Base-by-base conservation (phyloP, 2,888 invertebrate genomes). In the Sminthurinus aureus region DNA sequence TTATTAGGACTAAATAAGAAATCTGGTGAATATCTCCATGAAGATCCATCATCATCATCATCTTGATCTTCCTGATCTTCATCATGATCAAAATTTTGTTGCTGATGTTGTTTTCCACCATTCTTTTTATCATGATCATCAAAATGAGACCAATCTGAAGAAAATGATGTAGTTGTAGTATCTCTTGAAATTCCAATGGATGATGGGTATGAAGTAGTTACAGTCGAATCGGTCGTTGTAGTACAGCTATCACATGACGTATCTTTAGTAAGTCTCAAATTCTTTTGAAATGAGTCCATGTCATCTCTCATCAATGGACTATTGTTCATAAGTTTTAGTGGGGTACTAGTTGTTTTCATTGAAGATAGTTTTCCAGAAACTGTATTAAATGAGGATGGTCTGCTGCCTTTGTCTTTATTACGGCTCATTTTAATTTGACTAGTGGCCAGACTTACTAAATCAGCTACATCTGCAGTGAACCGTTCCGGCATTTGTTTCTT, bases 11-110 rank as follows among this genome's bases (percentile, higher is more conserved):
- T 66, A 64, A 79, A 78, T 73, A 73, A 58, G 74, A 66, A 69
- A 52, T 52, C 67, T 20, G 24, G 79, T 13, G 84, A 84, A 58
- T 86, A 85, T 80, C 84, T 84, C 85, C 85, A 86, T 15, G 86
- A 85, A 26, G 84, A 84, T 22, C 75, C 77, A n/a, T 51, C 78
- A 77, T 85, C 91, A 84, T 90, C 91, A 82, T 91, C 91, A 50
- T 90, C 90, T 26, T 89, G 89, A 67, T 90, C 91, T 89, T 90
- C 20, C 89, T 91, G 87, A 88, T 89, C 20, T 86, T 66, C 58
- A 52, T 85, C 85, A 24, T 67, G 6, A 85, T 38, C 38, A 38
- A 38, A 38, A 6, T 76, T 69, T 69, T n/a, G 24, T 20, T 66
- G 18, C 8, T 66, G 66, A 3, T 20, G 66, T 4, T 66, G 38